A percentile compares a stretch with the other conserved stretches of the same genome.
These are phyloP conservation scores for Sparus aurata DNA, from an alignment of 2,797 vertebrate genomes.

Conservation along the genomic window DNA sequence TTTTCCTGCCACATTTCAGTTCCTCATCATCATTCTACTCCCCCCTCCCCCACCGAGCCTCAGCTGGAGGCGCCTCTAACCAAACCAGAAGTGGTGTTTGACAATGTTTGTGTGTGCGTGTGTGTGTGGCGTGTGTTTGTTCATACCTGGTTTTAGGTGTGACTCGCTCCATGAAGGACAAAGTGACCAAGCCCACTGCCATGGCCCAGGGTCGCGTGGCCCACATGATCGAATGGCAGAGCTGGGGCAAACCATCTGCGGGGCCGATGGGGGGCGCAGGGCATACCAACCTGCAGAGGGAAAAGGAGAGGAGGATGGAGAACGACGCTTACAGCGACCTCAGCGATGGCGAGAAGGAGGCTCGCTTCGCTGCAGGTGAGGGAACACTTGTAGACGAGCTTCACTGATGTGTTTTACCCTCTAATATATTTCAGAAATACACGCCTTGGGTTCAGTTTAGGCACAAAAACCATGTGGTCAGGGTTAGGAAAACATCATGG, in stretches of 20 bases:
- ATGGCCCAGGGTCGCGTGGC: conserved; percentile 97
- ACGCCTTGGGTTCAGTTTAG: no score
- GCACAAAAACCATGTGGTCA: no score
- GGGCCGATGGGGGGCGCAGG: conserved; percentile 87
- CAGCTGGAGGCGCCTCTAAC: conserved; percentile 34
- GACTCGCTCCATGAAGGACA: conserved; percentile 97
- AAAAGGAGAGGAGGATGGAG: conserved; percentile 85
- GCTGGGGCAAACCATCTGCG: conserved; percentile 92
- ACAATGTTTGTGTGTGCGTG: conserved; percentile 60
- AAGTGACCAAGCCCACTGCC: conserved; percentile 97
- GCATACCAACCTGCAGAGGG: conserved; percentile 86
- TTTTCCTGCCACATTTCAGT: conserved; percentile 6
- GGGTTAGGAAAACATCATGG: no score
- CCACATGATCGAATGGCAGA: conserved; percentile 99
- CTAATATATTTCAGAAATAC: no score
- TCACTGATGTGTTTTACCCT: no score
- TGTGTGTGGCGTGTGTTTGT: conserved; percentile 34
- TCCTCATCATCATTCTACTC: conserved; percentile 40
- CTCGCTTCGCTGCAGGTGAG: conserved; percentile 95
- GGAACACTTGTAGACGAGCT: no score
- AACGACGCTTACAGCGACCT: conserved; percentile 95
- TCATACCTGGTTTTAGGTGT: conserved; percentile 86
- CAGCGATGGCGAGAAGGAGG: conserved; percentile 97
- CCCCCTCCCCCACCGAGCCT: conserved; percentile 13
- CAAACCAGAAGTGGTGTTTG: conserved; percentile 52